Evolutionary conservation across 2,797 vertebrate species (phyloP).

Genomic region (Myotis vivesi): DNA sequence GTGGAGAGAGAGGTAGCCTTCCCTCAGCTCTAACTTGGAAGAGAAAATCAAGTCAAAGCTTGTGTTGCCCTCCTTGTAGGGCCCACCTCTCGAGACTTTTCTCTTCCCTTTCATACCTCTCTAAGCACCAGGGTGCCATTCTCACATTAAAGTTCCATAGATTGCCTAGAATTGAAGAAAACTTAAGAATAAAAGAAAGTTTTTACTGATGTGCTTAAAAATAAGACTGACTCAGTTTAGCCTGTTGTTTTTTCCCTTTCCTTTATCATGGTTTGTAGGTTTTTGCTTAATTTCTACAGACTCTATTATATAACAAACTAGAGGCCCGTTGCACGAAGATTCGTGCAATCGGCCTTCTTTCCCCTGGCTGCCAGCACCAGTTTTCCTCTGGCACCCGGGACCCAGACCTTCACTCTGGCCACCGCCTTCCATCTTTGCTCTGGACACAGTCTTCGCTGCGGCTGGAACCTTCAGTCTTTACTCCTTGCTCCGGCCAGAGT

Average conservation of each 20-base stretch:
- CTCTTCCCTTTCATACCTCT: not conserved
- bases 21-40: not conserved
- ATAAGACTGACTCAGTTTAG: not conserved
- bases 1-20: not conserved
- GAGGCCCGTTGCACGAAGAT: no score
- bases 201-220: not conserved
- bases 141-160: not conserved
- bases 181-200: slow-evolving; percentile 25
- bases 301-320: not conserved
- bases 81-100: not conserved
- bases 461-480: no score
- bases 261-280: not conserved
- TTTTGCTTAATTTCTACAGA: slow-evolving; percentile 46
- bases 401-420: no score
- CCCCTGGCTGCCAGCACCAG: no score
- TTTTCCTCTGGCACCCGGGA: no score
- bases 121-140: not conserved
- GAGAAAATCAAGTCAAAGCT: not conserved
- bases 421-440: no score
- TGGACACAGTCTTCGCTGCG: no score
- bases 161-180: slow-evolving; percentile 4
- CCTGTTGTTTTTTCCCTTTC: not conserved
- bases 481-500: no score
- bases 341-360: no score
- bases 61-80: not conserved